phyloP scores from a whole-genome alignment of 2,113 vertebrate species.

The Bos taurus region DNA sequence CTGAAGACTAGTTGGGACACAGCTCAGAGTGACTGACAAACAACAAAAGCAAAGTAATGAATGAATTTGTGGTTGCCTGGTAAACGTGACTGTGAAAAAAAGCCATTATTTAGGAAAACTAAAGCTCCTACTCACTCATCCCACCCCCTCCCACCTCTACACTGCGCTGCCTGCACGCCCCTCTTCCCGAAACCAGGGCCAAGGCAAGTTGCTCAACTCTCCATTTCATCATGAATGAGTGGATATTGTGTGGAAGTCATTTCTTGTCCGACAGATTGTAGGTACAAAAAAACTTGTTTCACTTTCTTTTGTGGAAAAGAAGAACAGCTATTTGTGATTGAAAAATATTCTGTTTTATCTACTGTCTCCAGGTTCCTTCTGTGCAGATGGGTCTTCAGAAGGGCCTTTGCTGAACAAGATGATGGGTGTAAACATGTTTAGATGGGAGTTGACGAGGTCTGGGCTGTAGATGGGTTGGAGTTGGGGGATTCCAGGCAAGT shows the following conservation, averaged over 20 bases:
- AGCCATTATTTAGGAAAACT: not conserved
- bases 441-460: no score
- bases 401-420: not conserved
- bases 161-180: accelerated
- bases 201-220: not conserved
- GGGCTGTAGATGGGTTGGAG: not conserved
- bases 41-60: not conserved
- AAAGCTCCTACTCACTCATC: not conserved
- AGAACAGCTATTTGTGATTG: not conserved
- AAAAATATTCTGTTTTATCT: not conserved
- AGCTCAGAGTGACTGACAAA: not conserved
- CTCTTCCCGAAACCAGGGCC: not conserved
- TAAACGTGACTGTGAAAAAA: not conserved
- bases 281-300: not conserved
- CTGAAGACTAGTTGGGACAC: not conserved
- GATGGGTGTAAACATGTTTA: not conserved
- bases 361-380: not conserved
- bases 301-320: not conserved
- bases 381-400: not conserved
- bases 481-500: not conserved
- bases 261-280: not conserved
- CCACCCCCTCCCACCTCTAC: not conserved
- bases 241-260: not conserved
- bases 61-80: not conserved
- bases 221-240: not conserved